phyloP scores from a whole-genome alignment of 1,140 invertebrate genomes.

The Drosophila biarmipes region DNA sequence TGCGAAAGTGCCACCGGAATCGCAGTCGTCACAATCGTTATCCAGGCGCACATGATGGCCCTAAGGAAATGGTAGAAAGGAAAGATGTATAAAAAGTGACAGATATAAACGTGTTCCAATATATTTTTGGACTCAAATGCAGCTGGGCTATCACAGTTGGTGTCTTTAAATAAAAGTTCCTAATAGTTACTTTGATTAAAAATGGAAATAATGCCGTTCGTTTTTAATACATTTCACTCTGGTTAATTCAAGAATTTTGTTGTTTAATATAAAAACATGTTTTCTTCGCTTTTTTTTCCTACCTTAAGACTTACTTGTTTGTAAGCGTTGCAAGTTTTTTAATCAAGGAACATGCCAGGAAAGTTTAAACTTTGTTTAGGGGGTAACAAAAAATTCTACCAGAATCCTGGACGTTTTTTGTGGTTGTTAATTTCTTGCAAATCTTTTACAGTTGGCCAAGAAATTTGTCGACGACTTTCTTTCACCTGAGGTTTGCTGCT shows the following conservation, averaged over 20 bases:
- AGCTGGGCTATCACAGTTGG: background rate
- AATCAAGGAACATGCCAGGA: conserved; percentile 4
- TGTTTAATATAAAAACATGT: background rate
- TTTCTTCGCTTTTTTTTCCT: background rate
- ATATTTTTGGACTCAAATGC: background rate
- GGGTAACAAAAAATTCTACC: background rate
- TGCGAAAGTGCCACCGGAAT: conserved; percentile 92
- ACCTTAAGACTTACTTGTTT: background rate
- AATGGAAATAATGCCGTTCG: too few relatives aligned
- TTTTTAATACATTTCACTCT: background rate
- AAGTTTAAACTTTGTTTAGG: conserved; percentile 7
- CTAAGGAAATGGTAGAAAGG: conserved; percentile 74
- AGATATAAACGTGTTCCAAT: background rate
- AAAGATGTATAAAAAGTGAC: background rate
- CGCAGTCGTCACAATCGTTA: conserved; percentile 90
- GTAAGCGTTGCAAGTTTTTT: conserved; percentile 5
- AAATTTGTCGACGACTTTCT: conserved; percentile 2
- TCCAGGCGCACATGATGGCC: conserved; percentile 93
- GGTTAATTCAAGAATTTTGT: background rate
- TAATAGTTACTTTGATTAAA: too few relatives aligned
- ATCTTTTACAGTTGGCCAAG: background rate
- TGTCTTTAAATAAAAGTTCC: background rate
- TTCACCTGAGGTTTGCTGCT: background rate
- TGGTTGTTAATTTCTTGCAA: conserved; percentile 20
- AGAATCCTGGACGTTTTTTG: background rate